A percentile compares a stretch with the other conserved stretches of the same genome.
phyloP scores from a whole-genome alignment of 2,888 invertebrate genomes.

The Mellilla xanthometata region DNA sequence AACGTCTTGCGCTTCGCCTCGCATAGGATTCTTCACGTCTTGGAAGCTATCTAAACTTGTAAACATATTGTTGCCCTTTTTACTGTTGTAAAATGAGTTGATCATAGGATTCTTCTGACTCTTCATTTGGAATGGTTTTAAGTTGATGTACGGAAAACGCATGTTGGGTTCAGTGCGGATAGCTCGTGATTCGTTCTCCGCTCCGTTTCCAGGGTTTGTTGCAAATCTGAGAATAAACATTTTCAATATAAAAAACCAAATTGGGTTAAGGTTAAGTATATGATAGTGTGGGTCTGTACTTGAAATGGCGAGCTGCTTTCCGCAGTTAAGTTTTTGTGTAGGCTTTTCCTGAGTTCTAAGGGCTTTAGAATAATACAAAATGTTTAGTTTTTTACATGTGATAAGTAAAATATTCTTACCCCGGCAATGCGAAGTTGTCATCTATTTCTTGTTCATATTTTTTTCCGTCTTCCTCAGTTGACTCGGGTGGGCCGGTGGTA shows the following conservation, averaged over 20 bases:
- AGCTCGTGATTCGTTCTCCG: conserved; percentile 74
- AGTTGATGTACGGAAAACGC: conserved; percentile 69
- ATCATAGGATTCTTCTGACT: conserved; percentile 46
- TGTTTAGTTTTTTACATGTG: background rate
- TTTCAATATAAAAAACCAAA: background rate
- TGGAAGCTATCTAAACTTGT: conserved; percentile 63
- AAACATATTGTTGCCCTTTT: conserved; percentile 61
- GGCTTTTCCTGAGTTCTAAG: no score
- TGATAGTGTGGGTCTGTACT: no score
- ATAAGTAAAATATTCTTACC: conserved; percentile 45
- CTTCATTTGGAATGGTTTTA: conserved; percentile 73
- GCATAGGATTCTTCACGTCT: conserved; percentile 60
- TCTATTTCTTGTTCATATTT: conserved; percentile 38
- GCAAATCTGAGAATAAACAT: conserved; percentile 57
- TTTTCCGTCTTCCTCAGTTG: conserved; percentile 21
- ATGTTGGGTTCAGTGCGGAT: conserved; percentile 69
- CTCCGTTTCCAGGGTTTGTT: conserved; percentile 63
- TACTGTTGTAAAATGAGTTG: conserved; percentile 45
- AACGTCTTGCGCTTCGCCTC: conserved; percentile 71
- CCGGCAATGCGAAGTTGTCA: conserved; percentile 68
- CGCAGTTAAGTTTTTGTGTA: no score
- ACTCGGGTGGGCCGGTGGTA: conserved; percentile 15
- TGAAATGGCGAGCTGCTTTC: no score
- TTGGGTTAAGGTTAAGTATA: no score
- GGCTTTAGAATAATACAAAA: background rate